Evolutionary conservation across 2,797 vertebrate genomes (phyloP).

Genomic region (Balearica regulorum): DNA sequence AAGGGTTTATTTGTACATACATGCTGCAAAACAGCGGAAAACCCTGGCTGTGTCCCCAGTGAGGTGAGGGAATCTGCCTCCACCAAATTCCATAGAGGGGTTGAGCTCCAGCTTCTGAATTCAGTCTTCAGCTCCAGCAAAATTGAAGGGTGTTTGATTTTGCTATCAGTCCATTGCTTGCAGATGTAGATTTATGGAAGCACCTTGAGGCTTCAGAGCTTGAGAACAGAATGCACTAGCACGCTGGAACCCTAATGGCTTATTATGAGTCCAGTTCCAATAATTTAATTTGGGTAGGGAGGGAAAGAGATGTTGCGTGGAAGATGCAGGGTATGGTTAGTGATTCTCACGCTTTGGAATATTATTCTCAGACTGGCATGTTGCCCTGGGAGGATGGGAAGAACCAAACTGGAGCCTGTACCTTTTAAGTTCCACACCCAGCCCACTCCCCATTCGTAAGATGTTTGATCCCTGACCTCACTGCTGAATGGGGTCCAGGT

Average conservation of each 20-base stretch:
- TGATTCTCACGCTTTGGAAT: neutral
- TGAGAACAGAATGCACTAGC: neutral
- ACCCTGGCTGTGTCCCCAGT: neutral
- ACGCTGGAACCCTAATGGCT: neutral
- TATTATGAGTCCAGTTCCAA: neutral
- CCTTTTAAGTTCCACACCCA: constrained; percentile 22
- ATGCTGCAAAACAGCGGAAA: neutral
- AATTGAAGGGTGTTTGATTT: neutral
- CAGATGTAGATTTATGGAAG: neutral
- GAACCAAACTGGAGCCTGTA: neutral
- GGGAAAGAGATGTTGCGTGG: neutral
- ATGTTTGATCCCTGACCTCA: constrained; percentile 53
- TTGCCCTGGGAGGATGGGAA: constrained; percentile 27
- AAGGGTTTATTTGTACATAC: neutral
- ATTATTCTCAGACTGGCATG: neutral
- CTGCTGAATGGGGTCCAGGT: constrained; percentile 58
- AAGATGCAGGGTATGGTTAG: neutral
- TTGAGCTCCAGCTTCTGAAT: neutral
- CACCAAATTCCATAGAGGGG: neutral
- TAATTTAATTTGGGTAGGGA: neutral
- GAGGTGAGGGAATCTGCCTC: neutral
- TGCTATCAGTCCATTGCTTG: neutral
- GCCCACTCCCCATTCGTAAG: constrained; percentile 41
- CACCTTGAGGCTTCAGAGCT: neutral
- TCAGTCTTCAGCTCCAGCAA: neutral